A percentile compares a stretch with the other conserved stretches of the same genome.
Conservation (phyloP, 2,888 invertebrate species). For the Cerceris rybyensis region DNA sequence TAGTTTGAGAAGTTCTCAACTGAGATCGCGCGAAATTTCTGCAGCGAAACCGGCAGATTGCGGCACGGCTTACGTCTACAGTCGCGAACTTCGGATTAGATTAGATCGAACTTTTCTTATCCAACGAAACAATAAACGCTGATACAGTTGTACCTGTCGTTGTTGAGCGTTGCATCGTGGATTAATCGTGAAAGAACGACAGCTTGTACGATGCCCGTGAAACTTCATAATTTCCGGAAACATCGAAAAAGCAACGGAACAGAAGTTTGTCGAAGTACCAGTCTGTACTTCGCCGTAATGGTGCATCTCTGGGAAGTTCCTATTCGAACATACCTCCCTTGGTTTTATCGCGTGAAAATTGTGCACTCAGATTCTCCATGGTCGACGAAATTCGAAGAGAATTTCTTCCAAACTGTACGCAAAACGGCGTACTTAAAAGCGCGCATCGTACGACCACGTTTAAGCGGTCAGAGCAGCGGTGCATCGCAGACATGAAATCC, state of each 20-base stretch:
- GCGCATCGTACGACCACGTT: not conserved
- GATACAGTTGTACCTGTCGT: no score
- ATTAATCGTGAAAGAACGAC: no score
- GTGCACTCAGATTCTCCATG: not conserved
- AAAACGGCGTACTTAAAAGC: constrained; percentile 7
- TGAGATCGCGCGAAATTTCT: constrained; percentile 22
- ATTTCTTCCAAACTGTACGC: not conserved
- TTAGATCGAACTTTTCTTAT: constrained; percentile 12
- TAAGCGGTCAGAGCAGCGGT: not conserved
- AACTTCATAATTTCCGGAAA: not conserved
- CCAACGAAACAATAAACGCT: not conserved
- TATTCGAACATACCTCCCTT: not conserved
- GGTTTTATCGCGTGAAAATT: not conserved
- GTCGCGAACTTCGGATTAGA: constrained; percentile 13
- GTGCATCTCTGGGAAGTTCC: not conserved
- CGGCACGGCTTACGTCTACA: not conserved
- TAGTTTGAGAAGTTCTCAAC: constrained; percentile 8
- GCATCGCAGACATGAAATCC: constrained; percentile 1
- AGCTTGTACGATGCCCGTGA: no score
- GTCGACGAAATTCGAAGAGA: not conserved
- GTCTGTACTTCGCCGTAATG: not conserved
- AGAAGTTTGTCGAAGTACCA: no score
- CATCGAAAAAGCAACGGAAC: not conserved
- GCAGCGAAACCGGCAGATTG: constrained; percentile 29
- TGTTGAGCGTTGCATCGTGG: no score